A percentile compares a stretch with the other conserved stretches of the same genome.
Evolutionary conservation across 2,888 invertebrate species (phyloP).

Genomic region (Agrochola macilenta): DNA sequence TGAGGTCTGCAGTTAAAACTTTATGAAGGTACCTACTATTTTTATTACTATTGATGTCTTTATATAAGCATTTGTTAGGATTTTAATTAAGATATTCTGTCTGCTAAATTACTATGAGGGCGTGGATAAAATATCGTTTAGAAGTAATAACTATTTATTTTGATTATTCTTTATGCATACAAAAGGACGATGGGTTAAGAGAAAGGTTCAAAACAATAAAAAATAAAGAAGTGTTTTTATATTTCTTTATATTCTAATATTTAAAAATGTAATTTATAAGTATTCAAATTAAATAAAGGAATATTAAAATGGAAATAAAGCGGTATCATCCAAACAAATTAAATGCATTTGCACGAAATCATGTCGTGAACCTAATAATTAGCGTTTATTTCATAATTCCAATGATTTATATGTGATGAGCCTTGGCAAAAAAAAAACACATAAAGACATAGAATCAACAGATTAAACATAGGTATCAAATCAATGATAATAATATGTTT

Average conservation of each 20-base stretch:
- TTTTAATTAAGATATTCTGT: slow-evolving; percentile 50
- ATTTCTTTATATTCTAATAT: too few species aligned
- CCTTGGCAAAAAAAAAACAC: too few species aligned
- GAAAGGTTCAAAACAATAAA: neutral
- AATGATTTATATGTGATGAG: neutral
- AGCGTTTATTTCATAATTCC: neutral
- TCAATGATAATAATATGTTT: neutral
- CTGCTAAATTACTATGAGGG: slow-evolving; percentile 27
- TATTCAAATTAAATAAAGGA: too few species aligned
- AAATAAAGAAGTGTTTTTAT: too few species aligned
- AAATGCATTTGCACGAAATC: neutral
- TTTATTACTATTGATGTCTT: slow-evolving; percentile 47
- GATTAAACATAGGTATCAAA: neutral
- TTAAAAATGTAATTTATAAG: too few species aligned
- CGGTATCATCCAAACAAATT: too few species aligned
- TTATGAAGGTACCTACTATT: neutral
- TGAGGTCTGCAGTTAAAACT: slow-evolving; percentile 19
- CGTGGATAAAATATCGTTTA: slow-evolving; percentile 25
- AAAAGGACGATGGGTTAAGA: neutral
- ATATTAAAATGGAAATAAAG: neutral
- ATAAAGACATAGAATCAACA: too few species aligned
- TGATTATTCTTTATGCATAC: neutral
- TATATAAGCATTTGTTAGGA: slow-evolving; percentile 52
- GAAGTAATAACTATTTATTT: slow-evolving; percentile 17
- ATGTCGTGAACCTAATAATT: neutral